Evolutionary conservation across 2,888 invertebrate species (phyloP).

Genomic region (Drosophila aldrichi): DNA sequence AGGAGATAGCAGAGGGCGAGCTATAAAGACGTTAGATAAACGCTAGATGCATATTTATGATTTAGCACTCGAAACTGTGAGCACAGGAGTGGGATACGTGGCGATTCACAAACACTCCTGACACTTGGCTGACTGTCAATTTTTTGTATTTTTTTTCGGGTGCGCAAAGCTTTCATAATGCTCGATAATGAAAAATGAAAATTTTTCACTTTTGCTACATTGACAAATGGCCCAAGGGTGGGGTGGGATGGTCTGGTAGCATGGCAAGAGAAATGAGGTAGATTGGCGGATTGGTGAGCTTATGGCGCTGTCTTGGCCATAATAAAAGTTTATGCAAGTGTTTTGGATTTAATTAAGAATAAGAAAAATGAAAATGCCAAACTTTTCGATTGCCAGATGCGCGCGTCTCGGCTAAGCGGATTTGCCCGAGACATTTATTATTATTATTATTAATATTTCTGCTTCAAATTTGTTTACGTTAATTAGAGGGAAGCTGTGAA

Average conservation of each 20-base stretch:
- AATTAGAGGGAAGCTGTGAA: constrained; percentile 57
- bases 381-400: constrained; percentile 83
- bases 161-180: constrained; percentile 77
- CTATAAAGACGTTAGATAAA: constrained; percentile 79
- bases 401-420: constrained; percentile 80
- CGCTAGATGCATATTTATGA: constrained; percentile 81
- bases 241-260: background rate
- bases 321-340: constrained; percentile 83
- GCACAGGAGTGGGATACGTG: constrained; percentile 33
- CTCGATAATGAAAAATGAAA: constrained; percentile 83
- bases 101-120: constrained; percentile 36
- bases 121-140: constrained; percentile 56
- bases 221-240: constrained; percentile 65
- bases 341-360: constrained; percentile 83
- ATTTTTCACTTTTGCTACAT: constrained; percentile 76
- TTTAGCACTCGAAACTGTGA: constrained; percentile 61
- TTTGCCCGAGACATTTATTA: constrained; percentile 73
- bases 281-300: constrained; percentile 15
- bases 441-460: constrained; percentile 75
- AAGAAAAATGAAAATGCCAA: constrained; percentile 72
- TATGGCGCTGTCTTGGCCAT: constrained; percentile 41
- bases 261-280: background rate
- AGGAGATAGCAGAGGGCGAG: constrained; percentile 23
- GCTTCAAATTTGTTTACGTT: constrained; percentile 72
- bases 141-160: constrained; percentile 6